These are phyloP conservation scores for Phenacoccus solenopsis DNA, from an alignment of 1,140 invertebrate species.

Conservation along the genomic window DNA sequence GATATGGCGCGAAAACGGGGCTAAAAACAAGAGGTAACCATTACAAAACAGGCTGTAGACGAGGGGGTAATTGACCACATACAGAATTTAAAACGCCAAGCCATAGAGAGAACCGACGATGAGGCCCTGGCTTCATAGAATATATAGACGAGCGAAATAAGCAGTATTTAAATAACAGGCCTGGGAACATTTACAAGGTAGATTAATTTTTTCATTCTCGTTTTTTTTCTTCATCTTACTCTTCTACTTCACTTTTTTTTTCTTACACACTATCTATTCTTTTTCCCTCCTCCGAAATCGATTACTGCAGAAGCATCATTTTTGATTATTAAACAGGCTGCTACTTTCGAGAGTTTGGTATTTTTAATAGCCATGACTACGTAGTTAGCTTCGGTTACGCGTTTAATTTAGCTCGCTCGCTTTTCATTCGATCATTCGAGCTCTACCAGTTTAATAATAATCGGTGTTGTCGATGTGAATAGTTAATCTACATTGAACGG, in stretches of 20 bases:
- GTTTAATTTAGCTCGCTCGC: conserved; percentile 12
- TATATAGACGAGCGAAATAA: background rate
- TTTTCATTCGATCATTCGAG: background rate
- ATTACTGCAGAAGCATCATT: conserved; percentile 4
- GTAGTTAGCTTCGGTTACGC: conserved; percentile 10
- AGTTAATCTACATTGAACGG: too few relatives aligned
- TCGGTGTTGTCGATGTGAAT: too few relatives aligned
- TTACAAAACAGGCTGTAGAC: background rate
- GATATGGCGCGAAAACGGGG: background rate
- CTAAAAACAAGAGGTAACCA: background rate
- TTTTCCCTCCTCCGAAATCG: conserved; percentile 5
- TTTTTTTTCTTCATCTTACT: background rate
- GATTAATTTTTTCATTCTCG: conserved; percentile 9
- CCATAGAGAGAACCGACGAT: background rate
- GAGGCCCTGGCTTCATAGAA: background rate
- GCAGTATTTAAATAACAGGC: conserved; percentile 11
- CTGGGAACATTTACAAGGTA: conserved; percentile 15
- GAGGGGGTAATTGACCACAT: background rate
- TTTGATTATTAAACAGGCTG: conserved; percentile 11
- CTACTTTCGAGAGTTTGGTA: conserved; percentile 8
- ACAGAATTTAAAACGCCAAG: background rate
- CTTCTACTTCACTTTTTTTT: too few relatives aligned
- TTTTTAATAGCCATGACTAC: conserved; percentile 14
- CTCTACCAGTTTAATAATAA: background rate
- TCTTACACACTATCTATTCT: background rate